Base-by-base conservation (phyloP, 2,888 invertebrate genomes). In the Megastigmus dorsalis region DNA sequence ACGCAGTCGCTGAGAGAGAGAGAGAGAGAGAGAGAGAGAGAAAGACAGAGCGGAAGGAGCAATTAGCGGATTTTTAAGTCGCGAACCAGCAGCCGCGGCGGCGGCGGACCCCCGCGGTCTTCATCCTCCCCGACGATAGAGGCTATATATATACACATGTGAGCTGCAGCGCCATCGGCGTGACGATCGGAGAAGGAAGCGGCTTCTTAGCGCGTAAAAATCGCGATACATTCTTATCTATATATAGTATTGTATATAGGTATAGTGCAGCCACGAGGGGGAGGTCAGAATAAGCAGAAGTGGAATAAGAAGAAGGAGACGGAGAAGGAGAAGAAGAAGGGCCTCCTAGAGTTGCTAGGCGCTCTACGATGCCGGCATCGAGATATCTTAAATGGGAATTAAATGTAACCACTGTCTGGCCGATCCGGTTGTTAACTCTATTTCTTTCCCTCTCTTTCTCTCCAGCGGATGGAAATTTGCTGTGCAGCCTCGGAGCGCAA, bases 91-190 rank as follows among this genome's bases (percentile, higher is more conserved):
- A 20, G 52, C 71, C 10, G 13, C 18, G 7, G 38, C 65, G 52
- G 20, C 54, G 7, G 38, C 65, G 52, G 20, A 50, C 60, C 62
- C 72, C 68, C 75, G 79, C 23, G 59, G 55, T 55, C 72, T 57
- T 28, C 9, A 5, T 23, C 36, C 23, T 30, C 6, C 33, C n/a
- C 15, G 3, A 15, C 15, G 43, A n/a, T 6, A 50, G n/a, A n/a
- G n/a, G n/a, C n/a, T n/a, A n/a, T n/a, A n/a, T n/a, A n/a, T n/a
- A n/a, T n/a, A n/a, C n/a, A n/a, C n/a, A n/a, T n/a, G n/a, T 23
- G 52, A 4, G 28, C 1, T 1, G 3, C 30, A 74, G 83, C 82
- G 82, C 81, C 82, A 81, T 80, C 82, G 80, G 85, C 85, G 86
- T 84, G 82, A 85, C 84, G 85, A 86, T 86, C 80, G 78, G 76